Conservation (phyloP, 35 echinoderm and acorn worm genomes). For the Heliocidaris erythrogramma region DNA sequence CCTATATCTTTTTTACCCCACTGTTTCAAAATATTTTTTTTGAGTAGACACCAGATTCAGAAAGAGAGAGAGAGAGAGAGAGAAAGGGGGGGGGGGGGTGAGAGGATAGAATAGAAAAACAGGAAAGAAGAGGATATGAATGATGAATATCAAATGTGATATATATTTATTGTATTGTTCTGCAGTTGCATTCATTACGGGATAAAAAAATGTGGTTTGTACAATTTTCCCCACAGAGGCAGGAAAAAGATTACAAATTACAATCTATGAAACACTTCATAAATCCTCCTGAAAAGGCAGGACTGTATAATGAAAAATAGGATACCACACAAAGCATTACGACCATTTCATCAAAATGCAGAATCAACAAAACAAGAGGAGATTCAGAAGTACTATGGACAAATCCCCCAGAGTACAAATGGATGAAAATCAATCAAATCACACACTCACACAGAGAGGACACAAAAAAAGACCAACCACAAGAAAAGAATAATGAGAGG, state of each 20-base stretch:
- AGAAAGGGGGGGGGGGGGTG: background rate
- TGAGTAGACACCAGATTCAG: too few relatives aligned
- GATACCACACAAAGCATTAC: background rate
- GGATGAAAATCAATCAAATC: background rate
- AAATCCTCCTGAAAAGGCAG: background rate
- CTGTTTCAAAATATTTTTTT: too few relatives aligned
- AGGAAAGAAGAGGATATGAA: background rate
- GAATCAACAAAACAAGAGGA: background rate
- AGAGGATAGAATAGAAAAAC: background rate
- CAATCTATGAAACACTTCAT: background rate
- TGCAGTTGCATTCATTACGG: background rate
- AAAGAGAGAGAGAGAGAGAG: background rate
- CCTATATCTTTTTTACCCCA: background rate
- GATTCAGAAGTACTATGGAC: background rate
- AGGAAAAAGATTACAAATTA: background rate
- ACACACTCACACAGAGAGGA: background rate
- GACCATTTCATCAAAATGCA: background rate
- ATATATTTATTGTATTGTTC: background rate
- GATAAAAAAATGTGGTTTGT: background rate
- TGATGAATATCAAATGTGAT: background rate
- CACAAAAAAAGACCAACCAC: background rate
- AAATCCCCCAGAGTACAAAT: background rate
- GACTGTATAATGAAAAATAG: background rate
- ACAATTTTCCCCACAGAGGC: background rate
- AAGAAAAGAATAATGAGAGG: background rate